A percentile compares a stretch with the other conserved stretches of the same genome.
Evolutionary conservation across 2,113 vertebrate genomes (phyloP).

Genomic region (Petaurus breviceps): DNA sequence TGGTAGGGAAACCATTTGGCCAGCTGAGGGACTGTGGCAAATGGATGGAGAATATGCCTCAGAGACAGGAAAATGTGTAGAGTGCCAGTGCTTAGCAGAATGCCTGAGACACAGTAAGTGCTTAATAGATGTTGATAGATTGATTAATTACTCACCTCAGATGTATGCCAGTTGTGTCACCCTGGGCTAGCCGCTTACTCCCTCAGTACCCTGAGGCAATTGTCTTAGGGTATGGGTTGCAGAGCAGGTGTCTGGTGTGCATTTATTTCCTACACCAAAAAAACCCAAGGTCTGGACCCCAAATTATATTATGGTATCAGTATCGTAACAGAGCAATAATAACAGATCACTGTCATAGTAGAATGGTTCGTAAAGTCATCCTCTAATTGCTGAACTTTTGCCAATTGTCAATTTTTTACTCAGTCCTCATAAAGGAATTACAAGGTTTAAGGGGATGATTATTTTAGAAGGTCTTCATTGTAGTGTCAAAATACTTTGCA

Average conservation of each 20-base stretch:
- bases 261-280: background rate
- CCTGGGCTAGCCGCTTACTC: background rate
- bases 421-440: background rate
- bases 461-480: background rate
- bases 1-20: background rate
- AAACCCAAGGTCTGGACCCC: background rate
- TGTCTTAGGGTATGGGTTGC: background rate
- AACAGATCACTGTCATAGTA: background rate
- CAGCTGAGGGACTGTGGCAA: background rate
- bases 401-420: background rate
- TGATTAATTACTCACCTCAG: background rate
- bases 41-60: background rate
- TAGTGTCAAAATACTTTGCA: background rate
- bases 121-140: background rate
- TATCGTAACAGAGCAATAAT: background rate
- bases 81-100: too few relatives aligned
- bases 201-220: background rate
- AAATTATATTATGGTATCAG: background rate
- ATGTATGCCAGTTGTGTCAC: background rate
- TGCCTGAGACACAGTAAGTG: background rate
- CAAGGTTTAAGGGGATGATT: background rate
- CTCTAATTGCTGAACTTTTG: background rate
- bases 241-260: background rate
- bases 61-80: background rate
- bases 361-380: background rate